Conservation (phyloP, 2,113 vertebrate species). For the Ptychochromis oligacanthus region DNA sequence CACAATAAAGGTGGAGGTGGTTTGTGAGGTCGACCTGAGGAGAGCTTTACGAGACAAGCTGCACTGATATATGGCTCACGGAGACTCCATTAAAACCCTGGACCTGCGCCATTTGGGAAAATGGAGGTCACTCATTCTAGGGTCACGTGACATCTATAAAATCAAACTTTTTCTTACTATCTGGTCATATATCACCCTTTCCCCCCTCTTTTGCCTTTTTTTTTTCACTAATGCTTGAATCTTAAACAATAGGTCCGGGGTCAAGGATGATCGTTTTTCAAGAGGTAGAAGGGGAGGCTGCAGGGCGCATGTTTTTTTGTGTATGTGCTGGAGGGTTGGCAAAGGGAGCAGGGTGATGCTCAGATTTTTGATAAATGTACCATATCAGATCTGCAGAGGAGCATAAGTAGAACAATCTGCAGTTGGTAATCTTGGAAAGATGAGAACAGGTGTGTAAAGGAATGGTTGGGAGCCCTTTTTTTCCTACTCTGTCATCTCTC, state of each 20-base stretch:
- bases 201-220: constrained; percentile 1
- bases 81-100: constrained; percentile 85
- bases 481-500: constrained; percentile 40
- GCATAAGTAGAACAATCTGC: constrained; percentile 57
- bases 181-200: constrained; percentile 75
- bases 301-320: not conserved
- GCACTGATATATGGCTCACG: constrained; percentile 79
- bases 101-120: constrained; percentile 83
- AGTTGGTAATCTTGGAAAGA: constrained; percentile 58
- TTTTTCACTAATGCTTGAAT: constrained; percentile 58
- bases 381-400: constrained; percentile 66
- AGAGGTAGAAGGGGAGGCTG: constrained; percentile 13
- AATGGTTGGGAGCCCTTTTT: constrained; percentile 44
- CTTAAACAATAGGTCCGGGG: constrained; percentile 72
- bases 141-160: constrained; percentile 84
- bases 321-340: constrained; percentile 3
- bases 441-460: constrained; percentile 64
- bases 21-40: constrained; percentile 76
- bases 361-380: constrained; percentile 70
- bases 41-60: constrained; percentile 81
- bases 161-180: constrained; percentile 84
- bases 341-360: constrained; percentile 39
- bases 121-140: constrained; percentile 83
- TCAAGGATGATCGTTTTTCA: constrained; percentile 63
- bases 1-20: constrained; percentile 79